Conservation (phyloP, 1,140 invertebrate genomes). For the Cydia splendana region DNA sequence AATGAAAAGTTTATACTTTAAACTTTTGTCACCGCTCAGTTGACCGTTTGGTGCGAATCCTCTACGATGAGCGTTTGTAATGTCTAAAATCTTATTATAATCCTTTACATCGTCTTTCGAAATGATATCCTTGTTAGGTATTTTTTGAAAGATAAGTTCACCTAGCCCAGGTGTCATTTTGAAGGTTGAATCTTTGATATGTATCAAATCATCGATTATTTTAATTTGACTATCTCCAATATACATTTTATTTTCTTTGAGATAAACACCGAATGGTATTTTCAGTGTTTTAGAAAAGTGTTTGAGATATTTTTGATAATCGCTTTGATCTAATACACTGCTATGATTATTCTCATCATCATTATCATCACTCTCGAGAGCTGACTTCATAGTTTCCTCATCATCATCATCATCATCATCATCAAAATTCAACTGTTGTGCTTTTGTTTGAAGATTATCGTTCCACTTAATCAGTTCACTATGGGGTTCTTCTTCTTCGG, state of each 20-base stretch:
- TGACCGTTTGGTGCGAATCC: background rate
- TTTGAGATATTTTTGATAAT: background rate
- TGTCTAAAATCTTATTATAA: background rate
- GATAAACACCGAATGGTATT: constrained; percentile 5
- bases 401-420: background rate
- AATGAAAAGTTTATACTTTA: background rate
- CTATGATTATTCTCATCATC: background rate
- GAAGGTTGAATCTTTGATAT: background rate
- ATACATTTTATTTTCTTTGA: background rate
- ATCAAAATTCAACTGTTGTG: too few species aligned
- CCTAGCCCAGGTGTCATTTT: background rate
- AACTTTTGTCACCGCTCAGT: background rate
- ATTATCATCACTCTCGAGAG: background rate
- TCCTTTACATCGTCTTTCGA: background rate
- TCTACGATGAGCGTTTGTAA: background rate
- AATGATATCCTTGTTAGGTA: background rate
- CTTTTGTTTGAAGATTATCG: too few species aligned
- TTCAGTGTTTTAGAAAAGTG: background rate
- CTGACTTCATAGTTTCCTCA: background rate
- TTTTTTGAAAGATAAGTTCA: constrained; percentile 2
- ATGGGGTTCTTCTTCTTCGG: too few species aligned
- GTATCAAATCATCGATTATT: background rate
- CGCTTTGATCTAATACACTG: background rate
- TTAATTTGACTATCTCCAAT: constrained; percentile 6
- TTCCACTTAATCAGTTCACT: too few species aligned